Conservation (phyloP, 2,797 vertebrate species). For the Epinephelus coioides region DNA sequence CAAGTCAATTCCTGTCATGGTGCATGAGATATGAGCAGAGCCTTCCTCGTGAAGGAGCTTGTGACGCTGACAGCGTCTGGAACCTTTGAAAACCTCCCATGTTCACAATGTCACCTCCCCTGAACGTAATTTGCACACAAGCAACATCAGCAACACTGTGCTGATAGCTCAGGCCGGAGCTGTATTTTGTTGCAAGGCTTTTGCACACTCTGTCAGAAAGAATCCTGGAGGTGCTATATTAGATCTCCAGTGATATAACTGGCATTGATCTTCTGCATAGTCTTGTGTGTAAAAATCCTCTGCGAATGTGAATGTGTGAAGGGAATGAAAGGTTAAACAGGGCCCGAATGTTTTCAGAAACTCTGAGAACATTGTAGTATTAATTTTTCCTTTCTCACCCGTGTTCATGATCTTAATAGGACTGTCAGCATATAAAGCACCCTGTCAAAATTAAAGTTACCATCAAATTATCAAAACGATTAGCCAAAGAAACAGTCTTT, state of each 20-base stretch:
- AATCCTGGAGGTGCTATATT: conserved; percentile 30
- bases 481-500: conserved; percentile 38
- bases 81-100: conserved; percentile 27
- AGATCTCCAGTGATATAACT: conserved; percentile 16
- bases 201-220: conserved; percentile 49
- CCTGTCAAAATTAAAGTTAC: conserved; percentile 27
- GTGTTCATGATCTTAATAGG: conserved; percentile 24
- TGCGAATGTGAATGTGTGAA: neutral
- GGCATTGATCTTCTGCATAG: conserved; percentile 33
- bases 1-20: conserved; percentile 1
- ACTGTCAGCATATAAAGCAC: conserved; percentile 25
- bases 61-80: conserved; percentile 18
- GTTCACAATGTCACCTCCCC: conserved; percentile 27
- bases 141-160: conserved; percentile 29
- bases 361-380: neutral
- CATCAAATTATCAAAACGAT: conserved; percentile 59
- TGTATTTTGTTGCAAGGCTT: conserved; percentile 23
- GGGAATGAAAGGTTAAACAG: conserved; percentile 19
- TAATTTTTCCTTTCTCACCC: conserved; percentile 22
- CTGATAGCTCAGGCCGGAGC: conserved; percentile 8
- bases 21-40: conserved; percentile 11
- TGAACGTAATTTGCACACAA: conserved; percentile 34
- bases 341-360: conserved; percentile 13
- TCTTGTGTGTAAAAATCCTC: conserved; percentile 21
- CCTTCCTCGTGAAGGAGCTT: conserved; percentile 19